Conservation (phyloP, 2,797 vertebrate genomes). For the Rhinogobio ventralis region DNA sequence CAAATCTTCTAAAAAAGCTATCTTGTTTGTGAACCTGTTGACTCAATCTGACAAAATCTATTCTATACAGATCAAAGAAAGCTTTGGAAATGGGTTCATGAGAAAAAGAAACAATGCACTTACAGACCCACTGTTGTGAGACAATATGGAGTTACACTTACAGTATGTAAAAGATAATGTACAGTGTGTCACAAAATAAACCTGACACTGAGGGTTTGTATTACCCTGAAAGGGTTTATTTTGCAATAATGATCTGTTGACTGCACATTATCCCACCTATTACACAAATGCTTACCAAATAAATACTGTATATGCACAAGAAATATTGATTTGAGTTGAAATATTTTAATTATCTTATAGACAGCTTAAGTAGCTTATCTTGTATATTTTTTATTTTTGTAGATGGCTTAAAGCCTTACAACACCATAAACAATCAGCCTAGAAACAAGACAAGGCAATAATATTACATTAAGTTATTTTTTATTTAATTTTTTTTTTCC, state of each 20-base stretch:
- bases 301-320: background rate
- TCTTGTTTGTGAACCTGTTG: constrained; percentile 33
- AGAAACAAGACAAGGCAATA: background rate
- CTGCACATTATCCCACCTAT: background rate
- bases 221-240: background rate
- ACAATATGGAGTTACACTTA: background rate
- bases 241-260: background rate
- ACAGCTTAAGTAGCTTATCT: constrained; percentile 5
- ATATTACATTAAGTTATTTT: background rate
- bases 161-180: background rate
- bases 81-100: background rate
- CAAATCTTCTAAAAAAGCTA: background rate
- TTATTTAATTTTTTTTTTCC: too few species aligned
- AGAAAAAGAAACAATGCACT: background rate
- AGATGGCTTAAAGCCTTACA: background rate
- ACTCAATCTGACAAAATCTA: background rate
- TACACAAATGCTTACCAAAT: background rate
- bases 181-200: background rate
- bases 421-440: background rate
- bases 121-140: background rate
- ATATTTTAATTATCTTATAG: background rate
- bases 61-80: constrained; percentile 15
- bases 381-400: too few species aligned
- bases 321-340: background rate
- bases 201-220: background rate